A percentile compares a stretch with the other conserved stretches of the same genome.
Conservation (phyloP, 1,140 invertebrate genomes). For the Solenopsis invicta region DNA sequence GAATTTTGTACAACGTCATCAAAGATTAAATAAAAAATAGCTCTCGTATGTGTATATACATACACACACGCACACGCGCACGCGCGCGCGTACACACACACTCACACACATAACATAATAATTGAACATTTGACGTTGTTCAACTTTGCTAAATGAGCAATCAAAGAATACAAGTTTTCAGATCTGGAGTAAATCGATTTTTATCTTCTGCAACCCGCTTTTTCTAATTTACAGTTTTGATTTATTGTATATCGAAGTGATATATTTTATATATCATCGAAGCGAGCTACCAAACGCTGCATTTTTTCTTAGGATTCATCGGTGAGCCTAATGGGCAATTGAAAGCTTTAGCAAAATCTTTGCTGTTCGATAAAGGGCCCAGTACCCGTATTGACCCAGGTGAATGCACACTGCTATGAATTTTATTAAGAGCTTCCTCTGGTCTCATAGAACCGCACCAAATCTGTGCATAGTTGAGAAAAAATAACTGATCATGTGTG, state of each 20-base stretch:
- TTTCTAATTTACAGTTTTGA: not conserved
- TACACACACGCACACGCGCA: too few species aligned
- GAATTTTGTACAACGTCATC: too few species aligned
- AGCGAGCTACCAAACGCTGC: constrained; percentile 94
- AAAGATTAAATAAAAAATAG: too few species aligned
- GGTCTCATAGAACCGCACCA: constrained; percentile 99
- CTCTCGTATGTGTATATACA: too few species aligned
- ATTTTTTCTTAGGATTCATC: constrained; percentile 97
- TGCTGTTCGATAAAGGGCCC: constrained; percentile 96
- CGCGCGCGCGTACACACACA: too few species aligned
- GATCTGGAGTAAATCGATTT: not conserved
- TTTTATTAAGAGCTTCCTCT: constrained; percentile 97
- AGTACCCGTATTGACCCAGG: constrained; percentile 97
- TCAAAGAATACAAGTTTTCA: not conserved
- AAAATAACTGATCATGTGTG: constrained; percentile 95
- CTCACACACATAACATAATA: too few species aligned
- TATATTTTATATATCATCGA: constrained; percentile 37
- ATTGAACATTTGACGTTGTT: not conserved
- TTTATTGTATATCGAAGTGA: constrained; percentile 14
- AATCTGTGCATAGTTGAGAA: constrained; percentile 96
- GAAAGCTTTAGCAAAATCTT: constrained; percentile 95
- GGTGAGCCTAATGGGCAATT: constrained; percentile 92
- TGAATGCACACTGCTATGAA: constrained; percentile 97
- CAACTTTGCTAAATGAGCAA: constrained; percentile 4
- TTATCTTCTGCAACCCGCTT: not conserved